A percentile compares a stretch with the other conserved stretches of the same genome.
Conservation (phyloP, 2,888 invertebrate species). For the Aphodius granarius region DNA sequence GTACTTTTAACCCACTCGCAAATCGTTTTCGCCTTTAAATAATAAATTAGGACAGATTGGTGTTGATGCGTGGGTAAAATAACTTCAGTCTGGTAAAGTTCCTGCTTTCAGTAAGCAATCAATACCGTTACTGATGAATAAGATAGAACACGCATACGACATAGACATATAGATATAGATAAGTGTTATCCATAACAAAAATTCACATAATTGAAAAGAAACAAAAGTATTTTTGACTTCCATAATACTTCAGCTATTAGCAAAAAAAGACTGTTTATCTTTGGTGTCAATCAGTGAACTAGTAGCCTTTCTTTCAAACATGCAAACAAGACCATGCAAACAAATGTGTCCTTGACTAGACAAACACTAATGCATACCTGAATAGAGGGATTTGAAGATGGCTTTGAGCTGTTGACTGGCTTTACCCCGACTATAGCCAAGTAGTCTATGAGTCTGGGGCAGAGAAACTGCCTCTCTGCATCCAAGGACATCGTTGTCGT, state of each 20-base stretch:
- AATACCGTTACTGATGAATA: too few species aligned
- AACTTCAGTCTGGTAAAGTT: too few species aligned
- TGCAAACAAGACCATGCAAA: neutral
- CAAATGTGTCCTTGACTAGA: neutral
- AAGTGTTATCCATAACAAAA: too few species aligned
- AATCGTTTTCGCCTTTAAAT: neutral
- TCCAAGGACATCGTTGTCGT: conserved; percentile 57
- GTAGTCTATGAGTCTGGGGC: conserved; percentile 92
- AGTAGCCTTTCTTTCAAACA: neutral
- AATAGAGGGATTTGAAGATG: conserved; percentile 74
- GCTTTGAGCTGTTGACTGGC: conserved; percentile 64
- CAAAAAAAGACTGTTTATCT: too few species aligned
- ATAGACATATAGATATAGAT: too few species aligned
- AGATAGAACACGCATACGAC: too few species aligned
- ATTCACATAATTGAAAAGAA: too few species aligned
- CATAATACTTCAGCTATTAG: too few species aligned
- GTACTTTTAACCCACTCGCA: neutral
- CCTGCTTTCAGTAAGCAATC: too few species aligned
- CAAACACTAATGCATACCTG: conserved; percentile 61
- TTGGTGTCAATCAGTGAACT: too few species aligned
- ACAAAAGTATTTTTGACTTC: too few species aligned
- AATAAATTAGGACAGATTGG: neutral
- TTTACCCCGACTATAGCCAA: conserved; percentile 94
- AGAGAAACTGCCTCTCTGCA: conserved; percentile 77
- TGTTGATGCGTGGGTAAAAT: neutral